A percentile compares a stretch with the other conserved stretches of the same genome.
Conservation (phyloP, 1,140 invertebrate genomes). For the Drosophila orosa region DNA sequence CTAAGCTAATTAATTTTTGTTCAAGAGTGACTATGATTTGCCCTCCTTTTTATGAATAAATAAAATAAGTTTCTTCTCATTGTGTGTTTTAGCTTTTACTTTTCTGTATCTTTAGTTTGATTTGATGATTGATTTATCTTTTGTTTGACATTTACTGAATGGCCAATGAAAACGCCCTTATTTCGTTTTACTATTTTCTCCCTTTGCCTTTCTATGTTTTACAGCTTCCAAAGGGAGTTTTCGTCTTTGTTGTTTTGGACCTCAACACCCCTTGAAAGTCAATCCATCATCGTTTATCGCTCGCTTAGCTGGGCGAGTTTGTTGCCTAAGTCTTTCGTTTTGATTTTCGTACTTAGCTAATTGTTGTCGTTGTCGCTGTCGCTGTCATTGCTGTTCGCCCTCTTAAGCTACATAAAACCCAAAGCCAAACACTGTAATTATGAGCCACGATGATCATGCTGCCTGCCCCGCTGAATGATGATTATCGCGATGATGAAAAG, state of each 20-base stretch:
- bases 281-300: constrained; percentile 69
- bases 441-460: constrained; percentile 56
- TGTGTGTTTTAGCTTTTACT: neutral
- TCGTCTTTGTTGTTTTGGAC: constrained; percentile 29
- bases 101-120: neutral
- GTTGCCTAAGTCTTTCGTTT: constrained; percentile 80
- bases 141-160: constrained; percentile 47
- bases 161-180: constrained; percentile 43
- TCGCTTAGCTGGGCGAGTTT: constrained; percentile 44
- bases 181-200: constrained; percentile 23
- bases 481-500: constrained; percentile 50
- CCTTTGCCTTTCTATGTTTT: constrained; percentile 6
- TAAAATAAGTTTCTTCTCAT: too few relatives aligned
- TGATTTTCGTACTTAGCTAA: constrained; percentile 78
- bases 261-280: constrained; percentile 30
- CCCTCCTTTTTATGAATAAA: neutral
- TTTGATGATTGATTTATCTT: constrained; percentile 35
- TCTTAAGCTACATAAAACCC: constrained; percentile 68
- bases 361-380: constrained; percentile 72
- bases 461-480: constrained; percentile 29
- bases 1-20: neutral
- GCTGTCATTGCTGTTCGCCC: constrained; percentile 36
- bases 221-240: neutral
- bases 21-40: neutral
- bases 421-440: constrained; percentile 76